Conservation (phyloP, 2,797 vertebrate species). For the Sarcophilus harrisii region DNA sequence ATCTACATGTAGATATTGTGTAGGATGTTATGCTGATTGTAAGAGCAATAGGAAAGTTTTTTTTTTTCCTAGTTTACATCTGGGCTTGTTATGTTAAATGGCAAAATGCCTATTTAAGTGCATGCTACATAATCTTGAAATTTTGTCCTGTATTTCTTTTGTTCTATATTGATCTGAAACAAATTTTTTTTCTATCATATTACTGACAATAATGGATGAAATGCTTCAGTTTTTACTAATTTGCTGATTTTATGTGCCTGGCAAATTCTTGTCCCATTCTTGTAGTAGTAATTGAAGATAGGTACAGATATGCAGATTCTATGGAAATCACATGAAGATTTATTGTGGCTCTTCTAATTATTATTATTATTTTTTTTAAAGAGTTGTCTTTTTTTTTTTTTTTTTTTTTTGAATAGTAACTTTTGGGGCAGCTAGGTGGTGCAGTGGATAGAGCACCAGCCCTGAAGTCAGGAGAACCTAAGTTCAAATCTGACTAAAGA, state of each 20-base stretch:
- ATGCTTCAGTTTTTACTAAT: background rate
- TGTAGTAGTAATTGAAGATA: background rate
- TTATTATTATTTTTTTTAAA: too few relatives aligned
- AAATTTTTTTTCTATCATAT: constrained; percentile 1
- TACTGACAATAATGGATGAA: background rate
- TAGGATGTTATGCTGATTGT: background rate
- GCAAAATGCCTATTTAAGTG: background rate
- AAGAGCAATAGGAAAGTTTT: too few relatives aligned
- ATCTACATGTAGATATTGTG: background rate
- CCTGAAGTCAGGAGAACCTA: too few relatives aligned
- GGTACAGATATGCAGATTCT: constrained; percentile 1
- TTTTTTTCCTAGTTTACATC: too few relatives aligned
- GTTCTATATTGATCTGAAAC: constrained; percentile 10
- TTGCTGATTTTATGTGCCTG: background rate
- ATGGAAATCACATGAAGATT: background rate
- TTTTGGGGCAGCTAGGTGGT: too few relatives aligned
- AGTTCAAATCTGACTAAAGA: too few relatives aligned
- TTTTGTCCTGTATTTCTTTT: constrained; percentile 15
- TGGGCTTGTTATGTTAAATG: background rate
- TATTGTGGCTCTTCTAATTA: too few relatives aligned
- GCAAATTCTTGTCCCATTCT: background rate
- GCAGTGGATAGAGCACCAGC: too few relatives aligned
- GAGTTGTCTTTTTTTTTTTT: too few relatives aligned
- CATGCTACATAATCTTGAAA: background rate
- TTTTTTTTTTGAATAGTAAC: too few relatives aligned